A percentile compares a stretch with the other conserved stretches of the same genome.
Conservation (phyloP, 2,797 vertebrate genomes). For the Lophotriccus pileatus region DNA sequence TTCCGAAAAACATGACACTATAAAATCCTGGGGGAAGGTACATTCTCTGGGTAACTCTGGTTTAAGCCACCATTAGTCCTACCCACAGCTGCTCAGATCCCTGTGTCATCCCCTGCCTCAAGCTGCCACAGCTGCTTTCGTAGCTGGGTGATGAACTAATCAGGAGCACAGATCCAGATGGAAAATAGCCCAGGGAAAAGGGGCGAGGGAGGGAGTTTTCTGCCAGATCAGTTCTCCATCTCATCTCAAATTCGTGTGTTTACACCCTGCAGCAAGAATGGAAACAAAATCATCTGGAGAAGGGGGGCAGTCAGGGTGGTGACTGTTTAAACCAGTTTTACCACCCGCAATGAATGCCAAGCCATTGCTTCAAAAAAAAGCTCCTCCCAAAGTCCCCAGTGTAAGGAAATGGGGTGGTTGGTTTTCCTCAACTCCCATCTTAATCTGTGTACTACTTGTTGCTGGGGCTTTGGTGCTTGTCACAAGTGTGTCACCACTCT, state of each 20-base stretch:
- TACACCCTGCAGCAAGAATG: neutral
- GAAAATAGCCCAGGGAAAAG: constrained; percentile 23
- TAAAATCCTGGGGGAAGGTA: neutral
- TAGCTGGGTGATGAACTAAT: neutral
- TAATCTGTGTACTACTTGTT: constrained; percentile 36
- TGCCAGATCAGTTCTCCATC: constrained; percentile 5
- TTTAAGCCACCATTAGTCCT: neutral
- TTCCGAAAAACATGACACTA: neutral
- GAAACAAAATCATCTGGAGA: neutral
- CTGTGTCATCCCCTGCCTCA: neutral
- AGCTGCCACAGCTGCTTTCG: neutral
- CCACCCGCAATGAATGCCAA: neutral
- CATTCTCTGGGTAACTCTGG: neutral
- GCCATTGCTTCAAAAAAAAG: neutral
- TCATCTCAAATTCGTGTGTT: neutral
- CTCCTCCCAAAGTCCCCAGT: neutral
- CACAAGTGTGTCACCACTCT: neutral
- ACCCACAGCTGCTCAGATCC: neutral
- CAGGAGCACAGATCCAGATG: neutral
- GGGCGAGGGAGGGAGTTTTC: neutral
- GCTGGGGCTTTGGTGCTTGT: neutral
- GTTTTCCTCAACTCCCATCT: neutral
- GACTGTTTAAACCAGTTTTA: constrained; percentile 54
- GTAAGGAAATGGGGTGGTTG: constrained; percentile 1
- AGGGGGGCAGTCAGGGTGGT: neutral